A percentile compares a stretch with the other conserved stretches of the same genome.
These are phyloP conservation scores for Aegithalos caudatus DNA, from an alignment of 2,113 vertebrate species.

Conservation along the genomic window DNA sequence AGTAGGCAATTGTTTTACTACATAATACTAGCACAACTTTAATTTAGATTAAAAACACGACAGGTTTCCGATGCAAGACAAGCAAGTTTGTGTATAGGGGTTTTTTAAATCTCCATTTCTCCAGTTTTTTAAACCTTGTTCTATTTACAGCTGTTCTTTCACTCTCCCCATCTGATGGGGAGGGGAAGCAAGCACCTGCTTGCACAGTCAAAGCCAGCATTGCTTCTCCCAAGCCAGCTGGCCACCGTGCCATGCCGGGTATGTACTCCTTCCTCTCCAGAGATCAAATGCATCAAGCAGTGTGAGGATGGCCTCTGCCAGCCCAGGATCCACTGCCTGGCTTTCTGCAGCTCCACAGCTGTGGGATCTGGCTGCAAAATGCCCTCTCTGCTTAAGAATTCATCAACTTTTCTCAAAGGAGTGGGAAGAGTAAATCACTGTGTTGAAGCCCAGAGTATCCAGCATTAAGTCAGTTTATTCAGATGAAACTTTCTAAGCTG, in stretches of 20 bases:
- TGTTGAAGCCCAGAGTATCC: neutral
- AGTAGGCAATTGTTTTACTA: conserved; percentile 43
- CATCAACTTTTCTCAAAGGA: neutral
- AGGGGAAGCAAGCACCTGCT: conserved; percentile 59
- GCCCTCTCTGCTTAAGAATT: conserved; percentile 33
- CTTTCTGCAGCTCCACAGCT: conserved; percentile 51
- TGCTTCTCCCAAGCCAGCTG: conserved; percentile 61
- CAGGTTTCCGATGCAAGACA: neutral
- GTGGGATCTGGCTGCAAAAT: conserved; percentile 48
- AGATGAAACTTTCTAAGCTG: neutral
- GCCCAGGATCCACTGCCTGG: conserved; percentile 24
- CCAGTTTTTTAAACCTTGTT: neutral
- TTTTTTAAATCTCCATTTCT: neutral
- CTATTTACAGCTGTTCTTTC: conserved; percentile 62
- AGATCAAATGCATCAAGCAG: conserved; percentile 40
- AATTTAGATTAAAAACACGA: neutral
- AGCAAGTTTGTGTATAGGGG: neutral
- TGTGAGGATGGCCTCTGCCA: conserved; percentile 22
- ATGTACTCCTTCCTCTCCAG: conserved; percentile 41
- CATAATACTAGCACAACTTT: neutral
- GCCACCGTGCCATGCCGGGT: neutral
- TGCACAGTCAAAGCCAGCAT: conserved; percentile 44
- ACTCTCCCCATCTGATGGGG: conserved; percentile 22
- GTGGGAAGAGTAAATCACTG: neutral
- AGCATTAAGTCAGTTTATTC: neutral